These are phyloP conservation scores for Leptoteleia sp. DNA, from an alignment of 1,140 invertebrate genomes.

Conservation along the genomic window DNA sequence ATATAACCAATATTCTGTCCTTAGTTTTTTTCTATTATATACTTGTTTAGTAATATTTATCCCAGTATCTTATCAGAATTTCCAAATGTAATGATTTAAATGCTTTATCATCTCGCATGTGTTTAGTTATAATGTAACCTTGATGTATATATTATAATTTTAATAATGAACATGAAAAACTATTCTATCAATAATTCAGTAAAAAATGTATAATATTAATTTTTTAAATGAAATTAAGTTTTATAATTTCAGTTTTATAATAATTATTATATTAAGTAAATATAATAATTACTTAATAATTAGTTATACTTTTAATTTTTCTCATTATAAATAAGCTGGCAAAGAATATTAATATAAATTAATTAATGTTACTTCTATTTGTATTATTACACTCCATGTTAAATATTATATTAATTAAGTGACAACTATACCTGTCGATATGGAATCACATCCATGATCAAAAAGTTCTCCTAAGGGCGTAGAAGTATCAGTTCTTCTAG, in stretches of 20 bases:
- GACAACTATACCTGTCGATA: conserved; percentile 86
- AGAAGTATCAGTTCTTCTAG: conserved; percentile 94
- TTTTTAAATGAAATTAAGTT: conserved; percentile 6
- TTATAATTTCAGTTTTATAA: background rate
- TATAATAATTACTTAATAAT: too few relatives aligned
- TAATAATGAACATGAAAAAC: conserved; percentile 2
- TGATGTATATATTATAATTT: conserved; percentile 20
- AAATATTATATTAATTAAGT: conserved; percentile 2
- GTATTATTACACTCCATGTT: background rate
- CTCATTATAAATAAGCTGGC: too few relatives aligned
- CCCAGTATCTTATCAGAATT: conserved; percentile 24
- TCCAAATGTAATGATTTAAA: conserved; percentile 14
- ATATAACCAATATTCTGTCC: too few relatives aligned
- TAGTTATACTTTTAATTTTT: too few relatives aligned
- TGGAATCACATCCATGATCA: conserved; percentile 99
- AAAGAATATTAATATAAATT: too few relatives aligned
- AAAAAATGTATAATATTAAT: too few relatives aligned
- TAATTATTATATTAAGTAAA: background rate
- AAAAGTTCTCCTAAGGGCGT: conserved; percentile 98
- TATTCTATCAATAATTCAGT: too few relatives aligned
- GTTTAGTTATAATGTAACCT: conserved; percentile 31
- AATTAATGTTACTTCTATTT: background rate
- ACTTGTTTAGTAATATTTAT: conserved; percentile 2
- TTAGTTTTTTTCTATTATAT: background rate
- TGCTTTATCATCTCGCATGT: conserved; percentile 25